These are phyloP conservation scores for Sinocyclocheilus grahami DNA, from an alignment of 2,113 vertebrate species.

Conservation along the genomic window DNA sequence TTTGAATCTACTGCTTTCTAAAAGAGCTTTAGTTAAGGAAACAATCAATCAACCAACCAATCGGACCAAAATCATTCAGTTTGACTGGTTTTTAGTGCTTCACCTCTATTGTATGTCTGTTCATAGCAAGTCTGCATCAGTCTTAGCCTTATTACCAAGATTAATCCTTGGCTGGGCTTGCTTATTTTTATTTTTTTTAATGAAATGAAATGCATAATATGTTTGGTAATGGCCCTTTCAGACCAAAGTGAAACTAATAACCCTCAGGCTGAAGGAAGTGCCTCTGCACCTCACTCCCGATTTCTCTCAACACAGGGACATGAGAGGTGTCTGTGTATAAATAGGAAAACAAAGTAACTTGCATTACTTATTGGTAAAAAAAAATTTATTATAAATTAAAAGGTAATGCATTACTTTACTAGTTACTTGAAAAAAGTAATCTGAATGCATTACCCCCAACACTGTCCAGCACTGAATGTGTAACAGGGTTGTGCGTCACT, in stretches of 20 bases:
- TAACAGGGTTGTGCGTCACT: not conserved
- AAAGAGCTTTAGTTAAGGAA: constrained; percentile 66
- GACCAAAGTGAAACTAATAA: too few species aligned
- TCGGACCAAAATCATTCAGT: not conserved
- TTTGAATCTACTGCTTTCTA: constrained; percentile 66
- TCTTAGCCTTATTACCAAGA: not conserved
- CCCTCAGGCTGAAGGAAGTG: too few species aligned
- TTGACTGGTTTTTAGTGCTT: not conserved
- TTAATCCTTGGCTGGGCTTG: not conserved
- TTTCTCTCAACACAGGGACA: not conserved
- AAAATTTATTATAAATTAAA: too few species aligned
- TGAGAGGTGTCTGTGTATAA: too few species aligned
- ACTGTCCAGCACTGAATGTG: not conserved
- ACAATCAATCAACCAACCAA: constrained; percentile 57
- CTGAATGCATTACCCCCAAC: too few species aligned
- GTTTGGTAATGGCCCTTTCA: too few species aligned
- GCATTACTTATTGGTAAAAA: too few species aligned
- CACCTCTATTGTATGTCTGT: not conserved
- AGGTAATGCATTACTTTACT: too few species aligned
- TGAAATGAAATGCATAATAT: too few species aligned
- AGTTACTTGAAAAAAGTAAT: too few species aligned
- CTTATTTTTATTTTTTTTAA: too few species aligned
- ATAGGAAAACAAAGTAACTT: too few species aligned
- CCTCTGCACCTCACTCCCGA: not conserved
- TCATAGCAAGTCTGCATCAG: not conserved